Percentiles rank a stretch among this genome's conserved stretches.
Conservation (phyloP, 1,140 invertebrate species). For the Sycobia sp. region DNA sequence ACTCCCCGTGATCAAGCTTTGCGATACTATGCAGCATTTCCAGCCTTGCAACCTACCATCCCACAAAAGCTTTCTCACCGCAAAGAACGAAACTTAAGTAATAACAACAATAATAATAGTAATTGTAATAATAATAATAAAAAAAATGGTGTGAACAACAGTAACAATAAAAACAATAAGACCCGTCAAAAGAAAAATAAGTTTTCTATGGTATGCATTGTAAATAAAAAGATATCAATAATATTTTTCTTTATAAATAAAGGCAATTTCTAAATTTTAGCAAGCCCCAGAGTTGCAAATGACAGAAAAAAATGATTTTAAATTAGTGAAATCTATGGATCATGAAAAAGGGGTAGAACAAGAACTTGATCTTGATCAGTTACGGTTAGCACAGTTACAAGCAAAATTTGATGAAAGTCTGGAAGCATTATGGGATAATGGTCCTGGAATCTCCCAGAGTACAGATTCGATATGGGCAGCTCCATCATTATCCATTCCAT, state of each 20-base stretch:
- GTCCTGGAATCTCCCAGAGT: slow-evolving; percentile 49
- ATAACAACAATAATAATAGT: slow-evolving; percentile 44
- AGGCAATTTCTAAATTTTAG: slow-evolving; percentile 4
- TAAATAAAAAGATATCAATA: too few relatives aligned
- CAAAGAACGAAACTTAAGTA: slow-evolving; percentile 47
- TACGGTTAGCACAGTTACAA: slow-evolving; percentile 67
- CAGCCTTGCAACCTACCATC: slow-evolving; percentile 54
- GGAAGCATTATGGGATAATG: slow-evolving; percentile 67
- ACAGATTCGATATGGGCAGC: slow-evolving; percentile 59
- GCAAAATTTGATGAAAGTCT: slow-evolving; percentile 71
- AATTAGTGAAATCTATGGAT: slow-evolving; percentile 56
- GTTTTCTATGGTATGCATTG: slow-evolving; percentile 52
- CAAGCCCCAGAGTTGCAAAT: slow-evolving; percentile 41
- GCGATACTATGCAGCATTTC: slow-evolving; percentile 59
- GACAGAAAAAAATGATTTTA: slow-evolving; percentile 51
- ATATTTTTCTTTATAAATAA: too few relatives aligned
- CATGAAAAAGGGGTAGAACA: slow-evolving; percentile 53
- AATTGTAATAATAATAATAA: slow-evolving; percentile 46
- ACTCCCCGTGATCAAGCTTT: slow-evolving; percentile 56
- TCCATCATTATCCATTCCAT: slow-evolving; percentile 56
- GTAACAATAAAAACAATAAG: slow-evolving; percentile 42
- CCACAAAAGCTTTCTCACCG: slow-evolving; percentile 49
- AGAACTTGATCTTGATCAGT: slow-evolving; percentile 59
- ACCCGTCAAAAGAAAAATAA: slow-evolving; percentile 51
- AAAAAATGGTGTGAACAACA: slow-evolving; percentile 43